Percentiles rank a stretch among this genome's conserved stretches.
Conservation (phyloP, 2,888 invertebrate genomes). For the Andrena chrysosceles region DNA sequence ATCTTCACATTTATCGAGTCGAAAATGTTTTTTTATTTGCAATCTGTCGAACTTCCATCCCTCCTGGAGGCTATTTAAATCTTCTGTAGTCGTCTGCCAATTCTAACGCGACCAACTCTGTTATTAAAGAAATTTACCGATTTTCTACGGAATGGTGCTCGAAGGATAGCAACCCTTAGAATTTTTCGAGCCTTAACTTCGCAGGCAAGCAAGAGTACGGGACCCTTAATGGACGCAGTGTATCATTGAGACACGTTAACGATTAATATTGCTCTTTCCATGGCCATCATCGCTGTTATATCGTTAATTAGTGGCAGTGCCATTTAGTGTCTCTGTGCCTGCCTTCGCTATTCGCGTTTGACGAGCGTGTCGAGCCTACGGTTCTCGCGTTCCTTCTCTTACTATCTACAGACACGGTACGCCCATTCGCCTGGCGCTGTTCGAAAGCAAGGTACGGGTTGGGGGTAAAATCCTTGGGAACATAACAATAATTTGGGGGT, state of each 20-base stretch:
- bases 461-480: neutral
- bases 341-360: constrained; percentile 26
- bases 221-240: neutral
- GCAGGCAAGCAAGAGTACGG: constrained; percentile 8
- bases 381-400: neutral
- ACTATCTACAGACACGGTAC: constrained; percentile 21
- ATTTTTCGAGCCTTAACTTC: constrained; percentile 43
- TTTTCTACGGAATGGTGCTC: too few relatives aligned
- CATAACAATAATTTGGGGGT: too few relatives aligned
- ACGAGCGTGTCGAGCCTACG: neutral
- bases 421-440: constrained; percentile 34
- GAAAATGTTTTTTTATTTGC: neutral
- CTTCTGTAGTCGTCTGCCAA: too few relatives aligned
- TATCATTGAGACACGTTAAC: constrained; percentile 23
- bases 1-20: neutral
- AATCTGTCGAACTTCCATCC: neutral
- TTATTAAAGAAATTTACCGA: too few relatives aligned
- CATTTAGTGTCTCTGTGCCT: constrained; percentile 42
- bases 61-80: too few relatives aligned
- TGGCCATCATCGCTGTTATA: constrained; percentile 41
- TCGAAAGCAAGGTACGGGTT: neutral
- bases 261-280: constrained; percentile 65
- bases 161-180: too few relatives aligned
- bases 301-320: constrained; percentile 68
- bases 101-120: too few relatives aligned